These are phyloP conservation scores for Drosophila santomea DNA, from an alignment of 1,140 invertebrate genomes.

Conservation along the genomic window DNA sequence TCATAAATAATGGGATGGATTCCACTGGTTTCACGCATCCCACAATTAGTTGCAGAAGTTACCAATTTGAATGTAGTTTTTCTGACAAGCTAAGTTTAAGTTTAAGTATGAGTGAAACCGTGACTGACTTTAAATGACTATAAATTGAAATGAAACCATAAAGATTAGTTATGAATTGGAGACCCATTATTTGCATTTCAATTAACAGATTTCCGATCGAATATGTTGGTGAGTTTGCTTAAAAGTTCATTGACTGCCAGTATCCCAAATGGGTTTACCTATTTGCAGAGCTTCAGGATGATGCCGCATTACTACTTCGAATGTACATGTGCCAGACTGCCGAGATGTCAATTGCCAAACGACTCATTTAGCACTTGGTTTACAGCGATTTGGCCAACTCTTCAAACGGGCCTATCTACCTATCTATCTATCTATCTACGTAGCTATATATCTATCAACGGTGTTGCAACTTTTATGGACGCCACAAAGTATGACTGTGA, in stretches of 20 bases:
- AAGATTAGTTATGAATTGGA: neutral
- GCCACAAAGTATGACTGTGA: constrained; percentile 39
- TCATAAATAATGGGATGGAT: constrained; percentile 5
- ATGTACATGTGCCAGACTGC: neutral
- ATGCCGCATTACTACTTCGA: neutral
- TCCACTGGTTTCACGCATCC: neutral
- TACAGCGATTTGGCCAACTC: constrained; percentile 21
- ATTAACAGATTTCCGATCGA: constrained; percentile 25
- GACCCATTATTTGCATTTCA: constrained; percentile 18
- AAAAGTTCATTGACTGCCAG: constrained; percentile 27
- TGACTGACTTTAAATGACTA: neutral
- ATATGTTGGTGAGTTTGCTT: neutral
- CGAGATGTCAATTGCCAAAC: constrained; percentile 27
- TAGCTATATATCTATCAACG: neutral
- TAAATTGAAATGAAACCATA: neutral
- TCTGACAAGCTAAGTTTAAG: no score
- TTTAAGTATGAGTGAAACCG: no score
- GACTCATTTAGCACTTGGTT: constrained; percentile 24
- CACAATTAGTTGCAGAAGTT: neutral
- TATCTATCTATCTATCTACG: no score
- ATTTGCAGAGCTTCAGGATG: constrained; percentile 4
- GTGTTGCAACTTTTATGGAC: constrained; percentile 54
- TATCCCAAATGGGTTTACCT: neutral
- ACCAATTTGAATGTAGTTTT: neutral
- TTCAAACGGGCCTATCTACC: constrained; percentile 15